phyloP scores from a whole-genome alignment of 2,888 invertebrate genomes.

The Phengaris arion region DNA sequence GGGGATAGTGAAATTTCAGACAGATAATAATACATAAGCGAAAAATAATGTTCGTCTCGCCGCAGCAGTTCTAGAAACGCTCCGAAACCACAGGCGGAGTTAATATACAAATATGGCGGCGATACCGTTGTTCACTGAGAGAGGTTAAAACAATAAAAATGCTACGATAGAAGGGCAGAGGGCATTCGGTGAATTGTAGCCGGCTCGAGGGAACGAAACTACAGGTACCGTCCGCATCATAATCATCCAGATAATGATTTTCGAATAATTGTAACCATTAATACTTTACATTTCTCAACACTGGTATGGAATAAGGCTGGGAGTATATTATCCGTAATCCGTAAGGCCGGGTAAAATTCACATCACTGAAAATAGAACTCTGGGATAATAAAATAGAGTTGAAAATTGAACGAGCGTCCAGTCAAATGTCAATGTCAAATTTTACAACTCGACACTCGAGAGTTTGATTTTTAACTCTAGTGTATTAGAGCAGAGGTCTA shows the following conservation, averaged over 20 bases:
- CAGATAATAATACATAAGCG: constrained; percentile 13
- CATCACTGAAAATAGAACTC: too few species aligned
- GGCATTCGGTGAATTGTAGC: constrained; percentile 23
- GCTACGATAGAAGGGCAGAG: constrained; percentile 21
- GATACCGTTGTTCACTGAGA: constrained; percentile 13
- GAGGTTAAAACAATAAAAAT: constrained; percentile 27
- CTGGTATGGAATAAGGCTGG: too few species aligned
- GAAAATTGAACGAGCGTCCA: too few species aligned
- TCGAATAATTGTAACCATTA: background rate
- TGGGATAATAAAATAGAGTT: too few species aligned
- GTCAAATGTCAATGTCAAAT: too few species aligned
- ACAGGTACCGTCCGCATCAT: background rate
- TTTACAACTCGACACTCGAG: too few species aligned
- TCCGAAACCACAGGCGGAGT: background rate
- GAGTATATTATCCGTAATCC: too few species aligned
- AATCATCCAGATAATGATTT: background rate
- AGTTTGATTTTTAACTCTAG: too few species aligned
- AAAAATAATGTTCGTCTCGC: constrained; percentile 14
- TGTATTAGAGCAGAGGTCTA: too few species aligned
- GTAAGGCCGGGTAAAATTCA: too few species aligned
- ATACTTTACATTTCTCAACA: background rate
- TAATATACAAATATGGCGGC: constrained; percentile 9
- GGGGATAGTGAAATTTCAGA: constrained; percentile 9
- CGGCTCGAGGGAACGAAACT: constrained; percentile 10
- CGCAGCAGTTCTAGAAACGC: too few species aligned